Base-by-base conservation (phyloP, 2,888 invertebrate genomes). In the Cosmopolites sordidus region DNA sequence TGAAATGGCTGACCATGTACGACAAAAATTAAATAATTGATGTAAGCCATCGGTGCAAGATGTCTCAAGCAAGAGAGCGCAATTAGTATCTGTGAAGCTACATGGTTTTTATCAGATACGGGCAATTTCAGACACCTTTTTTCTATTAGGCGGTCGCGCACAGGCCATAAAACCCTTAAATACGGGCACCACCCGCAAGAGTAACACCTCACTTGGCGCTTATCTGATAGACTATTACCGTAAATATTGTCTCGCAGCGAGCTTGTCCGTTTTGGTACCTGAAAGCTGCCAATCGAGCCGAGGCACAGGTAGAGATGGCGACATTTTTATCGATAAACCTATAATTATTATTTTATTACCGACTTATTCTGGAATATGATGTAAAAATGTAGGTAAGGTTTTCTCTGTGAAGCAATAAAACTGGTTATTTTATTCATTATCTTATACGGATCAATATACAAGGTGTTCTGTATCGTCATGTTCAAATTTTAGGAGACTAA, bases 101-200 rank as follows among this genome's bases (percentile, higher is more conserved):
- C 52, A 52, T 22, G 49, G 62, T 58, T 61, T 59, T 65, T 67
- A 66, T 67, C 67, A 55, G 59, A 57, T 57, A 62, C 48, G 61
- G 60, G 63, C 66, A 66, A 66, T 67, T 66, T 60, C 54, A 60
- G 64, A 67, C 66, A 66, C 66, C 66, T 66, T 66, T 65, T 62
- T 52, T 63, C 65, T 66, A 66, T 66, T 67, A 66, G 66, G 63
- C 54, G 59, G 54, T 12, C 59, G 58, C 53, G 61, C 58, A 59
- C 57, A 48, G 61, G 58, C 65, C 60, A 65, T 68, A 66, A 67
- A 67, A 64, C 16, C 54, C 64, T 66, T 66, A 65, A 68, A 66
- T 65, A 65, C 64, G 62, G 59, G 60, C 58, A 64, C 69, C 67
- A 67, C 67, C 67, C 64, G 66, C 61, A 61, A 55, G 61, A 55